Conservation (phyloP, 2,888 invertebrate species). For the Netelia virgata region DNA sequence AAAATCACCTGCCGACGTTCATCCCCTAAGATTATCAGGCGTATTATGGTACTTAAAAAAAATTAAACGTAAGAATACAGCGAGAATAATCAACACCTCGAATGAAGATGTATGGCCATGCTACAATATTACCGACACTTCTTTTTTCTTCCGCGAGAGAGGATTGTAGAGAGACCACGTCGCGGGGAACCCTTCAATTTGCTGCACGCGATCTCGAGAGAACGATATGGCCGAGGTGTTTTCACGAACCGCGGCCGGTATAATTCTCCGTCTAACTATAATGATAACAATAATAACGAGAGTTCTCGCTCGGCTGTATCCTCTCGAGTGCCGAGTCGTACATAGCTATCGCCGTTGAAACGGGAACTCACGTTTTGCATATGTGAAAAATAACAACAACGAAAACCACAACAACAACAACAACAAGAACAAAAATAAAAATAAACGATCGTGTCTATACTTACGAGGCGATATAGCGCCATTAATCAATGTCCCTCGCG, state of each 20-base stretch:
- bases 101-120: slow-evolving; percentile 33
- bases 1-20: slow-evolving; percentile 17
- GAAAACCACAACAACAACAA: too few species aligned
- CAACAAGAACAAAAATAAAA: too few species aligned
- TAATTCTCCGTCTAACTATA: slow-evolving; percentile 49
- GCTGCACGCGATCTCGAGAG: slow-evolving; percentile 73
- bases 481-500: slow-evolving; percentile 60
- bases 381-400: slow-evolving; percentile 26
- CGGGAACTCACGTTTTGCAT: slow-evolving; percentile 57
- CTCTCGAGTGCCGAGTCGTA: background rate
- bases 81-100: slow-evolving; percentile 59
- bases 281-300: slow-evolving; percentile 49
- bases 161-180: slow-evolving; percentile 54
- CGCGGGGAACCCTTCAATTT: slow-evolving; percentile 73
- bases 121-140: slow-evolving; percentile 51
- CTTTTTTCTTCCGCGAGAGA: slow-evolving; percentile 14
- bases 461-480: background rate
- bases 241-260: slow-evolving; percentile 32
- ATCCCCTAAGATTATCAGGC: slow-evolving; percentile 6
- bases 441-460: background rate
- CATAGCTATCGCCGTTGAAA: slow-evolving; percentile 47
- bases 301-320: slow-evolving; percentile 19
- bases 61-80: slow-evolving; percentile 21
- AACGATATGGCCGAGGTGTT: slow-evolving; percentile 53
- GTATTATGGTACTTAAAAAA: background rate